Conservation (phyloP, 2,888 invertebrate genomes). For the Callyntrura guangdongensis region DNA sequence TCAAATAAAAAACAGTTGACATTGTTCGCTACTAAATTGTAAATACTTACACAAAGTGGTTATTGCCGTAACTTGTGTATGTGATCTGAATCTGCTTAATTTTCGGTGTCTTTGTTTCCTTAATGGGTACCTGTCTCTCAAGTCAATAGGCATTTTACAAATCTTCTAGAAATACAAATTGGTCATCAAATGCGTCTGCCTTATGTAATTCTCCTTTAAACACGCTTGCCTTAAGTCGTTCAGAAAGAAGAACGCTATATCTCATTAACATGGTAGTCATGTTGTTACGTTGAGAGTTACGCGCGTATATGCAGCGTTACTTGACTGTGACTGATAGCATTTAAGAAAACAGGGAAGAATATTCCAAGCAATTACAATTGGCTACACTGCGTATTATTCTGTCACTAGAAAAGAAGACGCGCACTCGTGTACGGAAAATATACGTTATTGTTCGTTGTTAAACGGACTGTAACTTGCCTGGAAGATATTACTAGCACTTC, state of each 20-base stretch:
- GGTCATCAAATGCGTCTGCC: constrained; percentile 28
- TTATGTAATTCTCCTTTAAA: constrained; percentile 1
- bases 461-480: neutral
- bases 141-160: too few relatives aligned
- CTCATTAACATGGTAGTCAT: constrained; percentile 46
- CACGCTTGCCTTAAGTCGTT: constrained; percentile 24
- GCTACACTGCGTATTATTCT: neutral
- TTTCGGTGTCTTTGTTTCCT: constrained; percentile 50
- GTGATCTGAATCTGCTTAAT: constrained; percentile 15
- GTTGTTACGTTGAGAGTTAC: too few relatives aligned
- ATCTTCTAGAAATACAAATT: constrained; percentile 6
- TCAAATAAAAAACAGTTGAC: neutral
- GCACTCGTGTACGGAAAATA: too few relatives aligned
- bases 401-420: too few relatives aligned
- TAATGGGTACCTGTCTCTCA: constrained; percentile 52
- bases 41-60: neutral
- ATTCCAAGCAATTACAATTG: constrained; percentile 22
- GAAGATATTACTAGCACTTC: constrained; percentile 25
- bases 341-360: neutral
- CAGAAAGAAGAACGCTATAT: neutral
- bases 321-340: constrained; percentile 50
- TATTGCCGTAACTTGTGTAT: neutral
- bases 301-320: neutral
- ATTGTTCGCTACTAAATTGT: too few relatives aligned
- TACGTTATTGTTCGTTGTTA: too few relatives aligned